These are phyloP conservation scores for Zeugodacus cucurbitae DNA, from an alignment of 1,140 invertebrate species.

Conservation along the genomic window DNA sequence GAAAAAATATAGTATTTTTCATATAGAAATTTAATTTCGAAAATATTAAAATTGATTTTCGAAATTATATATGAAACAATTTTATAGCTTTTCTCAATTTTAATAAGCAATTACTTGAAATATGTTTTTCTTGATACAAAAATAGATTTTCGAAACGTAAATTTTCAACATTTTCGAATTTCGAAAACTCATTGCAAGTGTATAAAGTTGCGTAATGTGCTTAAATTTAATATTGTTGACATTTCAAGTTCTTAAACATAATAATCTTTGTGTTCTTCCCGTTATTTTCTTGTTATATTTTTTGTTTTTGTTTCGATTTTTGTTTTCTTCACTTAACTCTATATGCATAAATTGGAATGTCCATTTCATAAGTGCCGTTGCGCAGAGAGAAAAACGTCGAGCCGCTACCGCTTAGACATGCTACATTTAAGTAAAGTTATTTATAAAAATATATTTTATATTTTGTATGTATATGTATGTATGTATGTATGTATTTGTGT, in stretches of 20 bases:
- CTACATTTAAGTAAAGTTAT: constrained; percentile 48
- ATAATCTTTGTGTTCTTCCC: too few species aligned
- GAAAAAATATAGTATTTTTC: too few species aligned
- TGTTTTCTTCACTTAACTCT: neutral
- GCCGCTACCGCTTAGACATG: neutral
- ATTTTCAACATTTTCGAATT: neutral
- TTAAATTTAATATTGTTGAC: neutral
- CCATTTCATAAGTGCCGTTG: neutral
- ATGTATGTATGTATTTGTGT: neutral
- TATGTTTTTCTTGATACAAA: too few species aligned
- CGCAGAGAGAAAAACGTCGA: neutral
- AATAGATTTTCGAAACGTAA: too few species aligned
- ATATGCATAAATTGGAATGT: constrained; percentile 13
- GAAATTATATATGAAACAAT: too few species aligned
- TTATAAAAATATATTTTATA: constrained; percentile 53
- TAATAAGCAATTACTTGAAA: too few species aligned
- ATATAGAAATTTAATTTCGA: too few species aligned
- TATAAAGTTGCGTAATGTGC: neutral
- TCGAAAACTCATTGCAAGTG: neutral
- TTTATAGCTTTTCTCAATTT: too few species aligned
- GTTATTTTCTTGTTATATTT: too few species aligned
- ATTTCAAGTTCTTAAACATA: neutral
- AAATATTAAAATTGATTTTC: too few species aligned
- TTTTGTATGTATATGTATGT: constrained; percentile 29
- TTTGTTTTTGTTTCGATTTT: neutral